Evolutionary conservation across 2,888 invertebrate species (phyloP), one percentile per base, ranked within the genome.

Genomic region (Dolomedes plantarius): DNA sequence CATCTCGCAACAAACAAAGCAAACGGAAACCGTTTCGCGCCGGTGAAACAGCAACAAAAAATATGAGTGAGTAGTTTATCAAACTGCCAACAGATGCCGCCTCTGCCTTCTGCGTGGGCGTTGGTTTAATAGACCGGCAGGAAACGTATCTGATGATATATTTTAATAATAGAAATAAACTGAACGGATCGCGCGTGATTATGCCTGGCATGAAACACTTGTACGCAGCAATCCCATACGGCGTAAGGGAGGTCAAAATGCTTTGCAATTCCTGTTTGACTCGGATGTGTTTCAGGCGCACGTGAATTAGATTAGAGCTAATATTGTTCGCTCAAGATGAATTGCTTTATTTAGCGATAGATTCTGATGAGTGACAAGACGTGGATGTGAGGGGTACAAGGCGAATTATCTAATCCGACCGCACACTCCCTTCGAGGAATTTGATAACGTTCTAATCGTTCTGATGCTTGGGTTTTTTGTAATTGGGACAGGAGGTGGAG

Each of bases 51-150:
- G n/a, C n/a, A n/a, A n/a, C n/a, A n/a, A 75, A 82, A 82, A 72
- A 72, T 72, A 83, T 76, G 71, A 76, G 72, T 9, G n/a, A 75
- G 69, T 83, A 76, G 71, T 83, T 83, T 71, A 56, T 77, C 83
- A 83, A 69, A 50, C 9, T 83, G 83, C 69, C 76, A 83, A 69
- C 31, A 77, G 72, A 76, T 76, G 83, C 76, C 83, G 83, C 83
- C 83, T 76, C 76, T 76, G 50, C 76, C 7, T 31, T 11, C 13
- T 39, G 76, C 72, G 83, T 83, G 72, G 83, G 83, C 27, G 23
- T 68, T n/a, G 75, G 46, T 73, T 73, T 67, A 65, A 68, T 74
- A 74, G 81, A 81, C 68, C 74, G 36, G 41, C 31, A 36, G n/a
- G 71, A 19, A 67, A 28, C 28, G 23, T 32, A 56, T 80, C 36